Base-by-base conservation (phyloP, 2,113 vertebrate genomes). In the Zapornia atra region DNA sequence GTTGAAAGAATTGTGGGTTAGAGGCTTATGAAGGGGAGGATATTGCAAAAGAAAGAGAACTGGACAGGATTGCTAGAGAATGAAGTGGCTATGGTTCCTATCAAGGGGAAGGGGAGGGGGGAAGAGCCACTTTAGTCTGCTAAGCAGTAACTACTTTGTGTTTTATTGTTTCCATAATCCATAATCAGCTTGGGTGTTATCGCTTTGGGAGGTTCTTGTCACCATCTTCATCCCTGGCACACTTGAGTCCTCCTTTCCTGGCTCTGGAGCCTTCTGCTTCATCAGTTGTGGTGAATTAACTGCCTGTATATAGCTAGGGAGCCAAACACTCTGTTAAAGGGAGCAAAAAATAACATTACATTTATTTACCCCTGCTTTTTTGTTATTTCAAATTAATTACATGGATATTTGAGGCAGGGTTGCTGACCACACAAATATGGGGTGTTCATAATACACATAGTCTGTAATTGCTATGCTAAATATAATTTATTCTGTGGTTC, bases 301-400 rank as follows among this genome's bases (percentile, higher is more conserved):
- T 83, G 20, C 33, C 40, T 80, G 50, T n/a, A 3, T 59, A 36
- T 11, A 77, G 53, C 40, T 69, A 90, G 73, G 54, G 56, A 90
- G 64, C 42, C 60, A 86, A 83, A 46, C 11, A 1, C 25, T 50
- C 56, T 93, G 54, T 69, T 87, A 36, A 88, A 88, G 31, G 33
- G 65, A 91, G 33, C 46, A 88, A 46, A 46, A 93, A 95, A 42
- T 50, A 96, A 36, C 71, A 66, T 36, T 63, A 15, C 33, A 19
- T 48, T 90, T 93, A 76, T 80, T 86, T 88, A 80, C 34, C 7
- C 34, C 50, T 57, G 59, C 3, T 85, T 96, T 96, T 94, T 93
- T 94, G 48, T 94, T 95, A 88, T 73, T 93, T 94, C 68, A 92
- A 70, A 96, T 94, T 94, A 96, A 96, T 95, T 96, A 94, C 66